A percentile compares a stretch with the other conserved stretches of the same genome.
Conservation (phyloP, 2,797 vertebrate species). For the Corythornis leucogaster region DNA sequence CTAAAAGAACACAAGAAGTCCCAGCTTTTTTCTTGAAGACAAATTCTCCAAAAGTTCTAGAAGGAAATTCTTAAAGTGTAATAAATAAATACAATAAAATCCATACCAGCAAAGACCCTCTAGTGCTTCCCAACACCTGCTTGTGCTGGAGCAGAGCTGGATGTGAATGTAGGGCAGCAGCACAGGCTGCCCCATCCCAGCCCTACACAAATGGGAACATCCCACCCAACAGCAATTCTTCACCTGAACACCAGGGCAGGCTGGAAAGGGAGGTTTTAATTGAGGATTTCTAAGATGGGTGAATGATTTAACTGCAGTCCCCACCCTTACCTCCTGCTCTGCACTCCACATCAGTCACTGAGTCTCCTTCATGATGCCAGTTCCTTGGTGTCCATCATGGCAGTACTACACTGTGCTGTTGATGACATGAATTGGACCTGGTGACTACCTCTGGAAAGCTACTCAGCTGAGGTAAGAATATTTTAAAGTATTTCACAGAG, state of each 20-base stretch:
- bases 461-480: not conserved
- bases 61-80: not conserved
- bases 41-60: not conserved
- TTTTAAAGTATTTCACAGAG: not conserved
- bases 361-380: accelerated
- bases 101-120: accelerated
- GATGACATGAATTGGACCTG: accelerated
- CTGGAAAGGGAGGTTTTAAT: no score
- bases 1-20: no score
- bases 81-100: not conserved
- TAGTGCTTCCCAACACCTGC: no score
- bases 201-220: not conserved
- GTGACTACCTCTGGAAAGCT: not conserved
- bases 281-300: accelerated
- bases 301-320: accelerated
- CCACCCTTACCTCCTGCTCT: not conserved
- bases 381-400: accelerated
- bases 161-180: not conserved
- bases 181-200: no score
- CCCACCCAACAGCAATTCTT: accelerated
- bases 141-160: not conserved
- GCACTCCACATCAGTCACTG: accelerated
- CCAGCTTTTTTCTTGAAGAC: not conserved
- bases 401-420: accelerated
- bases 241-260: not conserved